A percentile compares a stretch with the other conserved stretches of the same genome.
These are phyloP conservation scores for Tringa solitaria DNA, from an alignment of 2,113 vertebrate species.

Conservation along the genomic window DNA sequence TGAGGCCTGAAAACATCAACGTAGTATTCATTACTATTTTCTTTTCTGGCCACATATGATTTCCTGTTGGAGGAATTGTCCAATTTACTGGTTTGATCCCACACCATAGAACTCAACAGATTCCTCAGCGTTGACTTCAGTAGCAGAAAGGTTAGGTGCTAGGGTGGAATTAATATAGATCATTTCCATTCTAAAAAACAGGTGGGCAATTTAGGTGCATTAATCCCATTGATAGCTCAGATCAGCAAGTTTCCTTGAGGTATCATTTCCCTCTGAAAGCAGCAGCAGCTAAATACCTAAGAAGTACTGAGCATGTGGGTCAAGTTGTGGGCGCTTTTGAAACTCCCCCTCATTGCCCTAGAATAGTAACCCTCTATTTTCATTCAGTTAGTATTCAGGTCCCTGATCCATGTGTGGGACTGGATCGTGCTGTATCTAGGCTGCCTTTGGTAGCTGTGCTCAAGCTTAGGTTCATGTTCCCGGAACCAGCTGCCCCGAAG, in stretches of 20 bases:
- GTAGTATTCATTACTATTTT: neutral
- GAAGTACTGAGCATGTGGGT: neutral
- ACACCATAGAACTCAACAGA: neutral
- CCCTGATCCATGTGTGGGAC: neutral
- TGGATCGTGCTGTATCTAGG: conserved; percentile 5
- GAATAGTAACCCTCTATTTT: neutral
- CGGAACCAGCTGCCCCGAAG: neutral
- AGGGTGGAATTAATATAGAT: neutral
- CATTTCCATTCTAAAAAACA: neutral
- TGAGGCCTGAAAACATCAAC: neutral
- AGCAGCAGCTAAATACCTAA: neutral
- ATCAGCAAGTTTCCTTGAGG: neutral
- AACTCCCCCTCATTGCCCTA: neutral
- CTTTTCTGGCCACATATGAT: neutral
- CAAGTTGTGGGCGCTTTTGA: neutral
- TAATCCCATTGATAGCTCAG: neutral
- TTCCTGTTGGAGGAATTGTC: neutral
- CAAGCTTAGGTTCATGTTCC: neutral
- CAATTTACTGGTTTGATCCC: neutral
- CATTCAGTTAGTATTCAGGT: neutral
- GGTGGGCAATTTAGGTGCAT: neutral
- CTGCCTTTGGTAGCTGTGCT: neutral
- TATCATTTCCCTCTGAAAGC: neutral
- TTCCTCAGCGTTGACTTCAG: neutral
- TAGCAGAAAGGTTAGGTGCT: neutral